Conservation (phyloP, 2,888 invertebrate genomes). For the Trichopria drosophilae region DNA sequence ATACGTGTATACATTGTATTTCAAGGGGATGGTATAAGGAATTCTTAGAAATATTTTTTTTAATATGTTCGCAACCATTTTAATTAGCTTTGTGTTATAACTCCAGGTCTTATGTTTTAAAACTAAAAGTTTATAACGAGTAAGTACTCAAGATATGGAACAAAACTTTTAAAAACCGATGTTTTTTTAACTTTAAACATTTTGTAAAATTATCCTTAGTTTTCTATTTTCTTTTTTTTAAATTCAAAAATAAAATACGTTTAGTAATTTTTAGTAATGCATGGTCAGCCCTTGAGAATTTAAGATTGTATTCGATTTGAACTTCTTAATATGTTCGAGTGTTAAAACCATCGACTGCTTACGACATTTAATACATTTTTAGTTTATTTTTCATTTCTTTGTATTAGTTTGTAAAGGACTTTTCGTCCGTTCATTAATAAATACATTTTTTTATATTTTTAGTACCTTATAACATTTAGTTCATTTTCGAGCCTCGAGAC, state of each 20-base stretch:
- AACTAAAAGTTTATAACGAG: no score
- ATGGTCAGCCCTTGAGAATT: background rate
- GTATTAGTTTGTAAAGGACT: background rate
- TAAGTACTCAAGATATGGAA: no score
- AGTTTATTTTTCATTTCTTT: background rate
- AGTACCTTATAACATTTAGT: no score
- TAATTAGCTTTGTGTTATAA: no score
- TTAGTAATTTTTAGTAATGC: background rate
- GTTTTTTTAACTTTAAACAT: background rate
- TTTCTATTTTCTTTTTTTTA: background rate
- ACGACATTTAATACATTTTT: background rate
- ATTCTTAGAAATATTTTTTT: background rate
- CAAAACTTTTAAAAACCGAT: background rate
- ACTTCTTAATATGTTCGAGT: no score
- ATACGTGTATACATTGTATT: no score
- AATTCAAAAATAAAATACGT: background rate
- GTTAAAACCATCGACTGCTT: background rate
- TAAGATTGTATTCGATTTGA: background rate
- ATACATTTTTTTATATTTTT: no score
- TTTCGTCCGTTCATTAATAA: no score
- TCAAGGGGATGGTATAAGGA: no score
- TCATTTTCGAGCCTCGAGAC: no score
- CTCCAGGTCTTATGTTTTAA: no score
- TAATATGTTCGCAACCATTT: background rate
- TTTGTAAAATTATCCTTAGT: background rate